phyloP scores from a whole-genome alignment of 2,113 vertebrate genomes.

The Irena cyanogastra region DNA sequence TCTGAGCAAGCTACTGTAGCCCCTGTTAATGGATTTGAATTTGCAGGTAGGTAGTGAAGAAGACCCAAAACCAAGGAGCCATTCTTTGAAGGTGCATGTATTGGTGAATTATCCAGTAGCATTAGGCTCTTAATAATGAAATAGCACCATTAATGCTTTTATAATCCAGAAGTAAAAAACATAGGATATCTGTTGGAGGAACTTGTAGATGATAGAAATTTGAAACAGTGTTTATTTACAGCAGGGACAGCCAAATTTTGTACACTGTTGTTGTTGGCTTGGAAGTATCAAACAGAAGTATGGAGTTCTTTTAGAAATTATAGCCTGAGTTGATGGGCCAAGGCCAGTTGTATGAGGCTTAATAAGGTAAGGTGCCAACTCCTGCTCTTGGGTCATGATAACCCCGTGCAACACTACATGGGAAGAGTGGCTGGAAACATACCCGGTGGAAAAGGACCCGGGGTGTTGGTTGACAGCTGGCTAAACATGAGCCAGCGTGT shows the following conservation, averaged over 20 bases:
- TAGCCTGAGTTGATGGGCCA: not conserved
- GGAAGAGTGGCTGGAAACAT: not conserved
- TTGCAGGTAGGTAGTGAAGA: not conserved
- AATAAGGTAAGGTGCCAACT: not conserved
- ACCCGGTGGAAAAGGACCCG: rapidly evolving
- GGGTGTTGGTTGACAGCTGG: not conserved
- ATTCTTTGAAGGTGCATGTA: not conserved
- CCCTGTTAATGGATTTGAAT: not conserved
- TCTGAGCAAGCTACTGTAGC: not conserved
- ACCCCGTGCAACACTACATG: not conserved
- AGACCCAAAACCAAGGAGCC: not conserved
- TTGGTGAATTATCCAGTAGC: not conserved
- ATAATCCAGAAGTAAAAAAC: not conserved
- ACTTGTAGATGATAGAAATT: not conserved
- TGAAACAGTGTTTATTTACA: not conserved
- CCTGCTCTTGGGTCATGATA: not conserved
- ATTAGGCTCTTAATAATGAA: not conserved
- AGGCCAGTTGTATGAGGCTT: not conserved
- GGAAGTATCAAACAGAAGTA: not conserved
- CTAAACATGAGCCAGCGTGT: not conserved
- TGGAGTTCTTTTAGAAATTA: not conserved
- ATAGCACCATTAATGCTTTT: not conserved
- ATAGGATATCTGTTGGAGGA: not conserved
- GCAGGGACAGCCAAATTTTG: not conserved
- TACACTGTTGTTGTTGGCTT: not conserved